These are phyloP conservation scores for Aegithalos caudatus DNA, from an alignment of 2,113 vertebrate genomes.

Conservation along the genomic window DNA sequence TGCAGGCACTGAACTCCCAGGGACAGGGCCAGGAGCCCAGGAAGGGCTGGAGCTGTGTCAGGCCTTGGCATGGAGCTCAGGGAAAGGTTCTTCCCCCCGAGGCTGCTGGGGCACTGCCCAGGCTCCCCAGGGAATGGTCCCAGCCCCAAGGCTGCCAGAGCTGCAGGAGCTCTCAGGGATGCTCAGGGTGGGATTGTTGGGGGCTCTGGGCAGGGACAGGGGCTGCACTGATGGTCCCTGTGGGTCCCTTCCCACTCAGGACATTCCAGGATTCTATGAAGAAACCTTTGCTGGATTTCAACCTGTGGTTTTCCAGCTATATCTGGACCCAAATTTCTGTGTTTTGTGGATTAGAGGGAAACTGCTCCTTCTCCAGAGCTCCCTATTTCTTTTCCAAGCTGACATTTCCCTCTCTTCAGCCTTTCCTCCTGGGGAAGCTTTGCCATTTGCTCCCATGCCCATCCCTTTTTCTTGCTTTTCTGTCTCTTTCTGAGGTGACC, in stretches of 20 bases:
- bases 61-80: neutral
- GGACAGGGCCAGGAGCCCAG: neutral
- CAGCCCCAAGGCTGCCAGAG: neutral
- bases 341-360: neutral
- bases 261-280: neutral
- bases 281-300: neutral
- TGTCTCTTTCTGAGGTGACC: neutral
- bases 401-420: neutral
- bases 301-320: neutral
- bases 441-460: rapidly evolving
- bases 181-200: neutral
- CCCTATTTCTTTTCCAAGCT: neutral
- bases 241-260: neutral
- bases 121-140: neutral
- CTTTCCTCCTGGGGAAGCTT: neutral
- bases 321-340: neutral
- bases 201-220: neutral
- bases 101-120: neutral
- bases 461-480: neutral
- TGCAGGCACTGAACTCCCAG: neutral
- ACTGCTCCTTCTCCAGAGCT: neutral
- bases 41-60: neutral
- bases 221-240: no score
- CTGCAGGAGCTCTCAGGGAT: neutral
- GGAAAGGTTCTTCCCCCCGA: neutral